Conservation (phyloP, 2,113 vertebrate genomes). For the Oostethus manadensis region DNA sequence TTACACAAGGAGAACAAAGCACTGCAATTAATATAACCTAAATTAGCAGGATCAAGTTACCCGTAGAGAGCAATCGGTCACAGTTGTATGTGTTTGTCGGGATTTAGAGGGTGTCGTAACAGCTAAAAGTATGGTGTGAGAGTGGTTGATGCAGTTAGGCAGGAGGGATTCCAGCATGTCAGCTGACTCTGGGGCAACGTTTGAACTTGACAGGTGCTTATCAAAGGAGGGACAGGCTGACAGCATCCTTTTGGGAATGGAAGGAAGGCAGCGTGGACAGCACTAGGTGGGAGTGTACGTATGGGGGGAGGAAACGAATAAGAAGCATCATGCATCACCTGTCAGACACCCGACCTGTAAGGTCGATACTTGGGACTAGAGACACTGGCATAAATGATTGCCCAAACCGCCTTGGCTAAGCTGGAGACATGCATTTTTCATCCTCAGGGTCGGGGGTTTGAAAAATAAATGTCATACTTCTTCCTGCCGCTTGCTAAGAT, state of each 20-base stretch:
- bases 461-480: constrained; percentile 67
- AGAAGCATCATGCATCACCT: constrained; percentile 57
- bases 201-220: constrained; percentile 54
- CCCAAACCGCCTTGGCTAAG: constrained; percentile 50
- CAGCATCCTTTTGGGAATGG: constrained; percentile 24
- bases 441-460: constrained; percentile 59
- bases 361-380: constrained; percentile 51
- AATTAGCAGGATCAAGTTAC: background rate
- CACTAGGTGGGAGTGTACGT: background rate
- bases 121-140: constrained; percentile 21
- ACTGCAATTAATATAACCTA: background rate
- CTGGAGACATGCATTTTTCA: constrained; percentile 66
- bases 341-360: constrained; percentile 51
- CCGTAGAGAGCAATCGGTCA: background rate
- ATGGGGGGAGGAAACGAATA: constrained; percentile 18
- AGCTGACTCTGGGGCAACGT: constrained; percentile 46
- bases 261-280: constrained; percentile 15
- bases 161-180: constrained; percentile 6
- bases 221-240: constrained; percentile 42
- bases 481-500: constrained; percentile 53
- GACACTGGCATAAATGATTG: constrained; percentile 65
- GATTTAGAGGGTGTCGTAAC: constrained; percentile 31
- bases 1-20: background rate
- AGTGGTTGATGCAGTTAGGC: constrained; percentile 1
- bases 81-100: constrained; percentile 20